Base-by-base conservation (phyloP, 2,797 vertebrate genomes). In the Clarias fuscus region DNA sequence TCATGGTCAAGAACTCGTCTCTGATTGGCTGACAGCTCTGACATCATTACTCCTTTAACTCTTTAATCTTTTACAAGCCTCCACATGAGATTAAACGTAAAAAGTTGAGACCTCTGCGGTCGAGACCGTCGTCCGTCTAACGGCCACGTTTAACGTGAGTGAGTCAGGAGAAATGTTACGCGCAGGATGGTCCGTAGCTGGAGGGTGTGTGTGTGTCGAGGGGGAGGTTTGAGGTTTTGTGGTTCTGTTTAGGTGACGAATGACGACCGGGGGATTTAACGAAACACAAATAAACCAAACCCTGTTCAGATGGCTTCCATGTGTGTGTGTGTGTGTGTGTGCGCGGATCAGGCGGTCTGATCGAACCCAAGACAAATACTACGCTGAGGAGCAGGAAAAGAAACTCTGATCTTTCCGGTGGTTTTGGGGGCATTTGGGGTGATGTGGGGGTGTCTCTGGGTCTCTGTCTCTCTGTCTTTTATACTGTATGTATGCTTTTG, bases 281-380 rank as follows among this genome's bases (percentile, higher is more conserved):
- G 37, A 71, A 87, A 84, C 73, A 71, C 37, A 87, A 87, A 86
- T 86, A 86, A 86, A 86, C 71, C 48, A 5, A 86, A 70, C 15
- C 62, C 62, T 10, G 62, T 76, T 82, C 79, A 82, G 84, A 75
- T 83, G 68, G 61, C 33, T 77, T 73, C 33, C 70, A 33, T 86
- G 80, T 86, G 75, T 83, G 37, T 83, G 64, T 79, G 64, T 48
- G 64, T 37, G 37, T 86, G 37, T 83, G 64, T 79, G 64, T 48
- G 64, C 93, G 94, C 93, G 94, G 93, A 93, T 89, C 89, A 71
- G 71, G 64, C 73, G 4, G 62, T 78, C 86, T 89, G 91, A 92
- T 92, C 92, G 92, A 94, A 91, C 89, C 90, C 92, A 92, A 94
- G 91, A 93, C 86, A 91, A 90, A 91, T 90, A 92, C 89, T 87